phyloP scores from a whole-genome alignment of 2,113 vertebrate species.

The Psittacara wagleri region DNA sequence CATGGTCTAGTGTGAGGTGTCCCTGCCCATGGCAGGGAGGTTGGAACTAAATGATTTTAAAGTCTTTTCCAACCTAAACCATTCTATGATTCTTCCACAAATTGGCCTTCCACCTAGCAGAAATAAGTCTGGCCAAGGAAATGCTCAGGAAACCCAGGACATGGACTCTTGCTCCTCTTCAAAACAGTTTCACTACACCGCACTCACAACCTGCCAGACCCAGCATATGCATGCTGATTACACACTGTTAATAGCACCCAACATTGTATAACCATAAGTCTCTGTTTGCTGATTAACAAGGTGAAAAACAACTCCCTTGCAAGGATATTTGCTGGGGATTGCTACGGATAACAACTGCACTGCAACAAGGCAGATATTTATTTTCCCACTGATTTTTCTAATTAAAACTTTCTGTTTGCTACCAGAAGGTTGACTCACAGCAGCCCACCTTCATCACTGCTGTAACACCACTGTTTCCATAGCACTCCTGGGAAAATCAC shows the following conservation, averaged over 20 bases:
- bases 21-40: not conserved
- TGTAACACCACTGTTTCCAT: not conserved
- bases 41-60: not conserved
- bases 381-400: slow-evolving; percentile 34
- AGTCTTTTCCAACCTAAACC: not conserved
- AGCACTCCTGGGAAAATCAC: not conserved
- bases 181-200: not conserved
- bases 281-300: slow-evolving; percentile 37
- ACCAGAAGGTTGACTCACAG: slow-evolving; percentile 7
- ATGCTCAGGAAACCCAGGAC: not conserved
- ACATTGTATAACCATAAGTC: not conserved
- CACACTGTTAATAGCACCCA: not conserved
- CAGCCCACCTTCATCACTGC: not conserved
- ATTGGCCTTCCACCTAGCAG: not conserved
- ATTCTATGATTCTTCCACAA: not conserved
- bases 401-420: slow-evolving; percentile 29
- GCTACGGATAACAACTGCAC: slow-evolving; percentile 2
- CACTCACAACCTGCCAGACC: not conserved
- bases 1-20: not conserved
- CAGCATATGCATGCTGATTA: rapidly evolving
- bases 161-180: not conserved
- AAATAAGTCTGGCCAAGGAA: not conserved
- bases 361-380: slow-evolving; percentile 27
- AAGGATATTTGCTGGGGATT: slow-evolving; percentile 36
- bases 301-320: not conserved